A percentile compares a stretch with the other conserved stretches of the same genome.
phyloP scores from a whole-genome alignment of 2,113 vertebrate genomes.

The Actenoides lindsayi region DNA sequence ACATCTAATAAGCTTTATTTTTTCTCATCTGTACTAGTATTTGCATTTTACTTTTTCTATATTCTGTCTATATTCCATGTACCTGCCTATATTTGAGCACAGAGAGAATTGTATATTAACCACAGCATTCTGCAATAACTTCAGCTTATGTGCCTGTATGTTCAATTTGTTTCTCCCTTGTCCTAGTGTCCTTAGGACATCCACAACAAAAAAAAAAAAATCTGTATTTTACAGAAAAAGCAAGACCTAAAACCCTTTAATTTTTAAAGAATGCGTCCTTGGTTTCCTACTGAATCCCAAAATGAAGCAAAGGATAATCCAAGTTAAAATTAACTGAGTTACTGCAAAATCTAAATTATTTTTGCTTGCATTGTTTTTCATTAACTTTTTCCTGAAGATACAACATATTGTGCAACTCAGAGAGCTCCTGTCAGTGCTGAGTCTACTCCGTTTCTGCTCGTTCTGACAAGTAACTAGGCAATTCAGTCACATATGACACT shows the following conservation, averaged over 20 bases:
- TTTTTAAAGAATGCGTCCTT: background rate
- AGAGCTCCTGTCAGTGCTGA: background rate
- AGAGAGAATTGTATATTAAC: background rate
- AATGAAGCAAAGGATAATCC: background rate
- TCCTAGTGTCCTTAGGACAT: background rate
- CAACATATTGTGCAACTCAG: rapidly evolving
- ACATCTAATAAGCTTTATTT: background rate
- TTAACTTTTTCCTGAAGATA: background rate
- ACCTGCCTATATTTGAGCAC: background rate
- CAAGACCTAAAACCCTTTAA: background rate
- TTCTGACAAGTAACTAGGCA: background rate
- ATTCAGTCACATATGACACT: background rate
- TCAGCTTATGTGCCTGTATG: background rate
- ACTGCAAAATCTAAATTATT: background rate
- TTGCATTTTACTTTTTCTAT: background rate
- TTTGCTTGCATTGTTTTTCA: background rate
- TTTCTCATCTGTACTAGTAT: background rate
- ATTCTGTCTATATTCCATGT: background rate
- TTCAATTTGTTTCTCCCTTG: background rate
- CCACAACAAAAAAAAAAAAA: rapidly evolving
- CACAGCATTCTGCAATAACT: background rate
- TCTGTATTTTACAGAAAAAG: background rate
- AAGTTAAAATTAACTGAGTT: background rate
- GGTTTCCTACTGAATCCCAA: background rate
- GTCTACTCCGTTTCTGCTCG: background rate